A percentile compares a stretch with the other conserved stretches of the same genome.
phyloP scores from a whole-genome alignment of 2,888 invertebrate species.

The Adineta ricciae region DNA sequence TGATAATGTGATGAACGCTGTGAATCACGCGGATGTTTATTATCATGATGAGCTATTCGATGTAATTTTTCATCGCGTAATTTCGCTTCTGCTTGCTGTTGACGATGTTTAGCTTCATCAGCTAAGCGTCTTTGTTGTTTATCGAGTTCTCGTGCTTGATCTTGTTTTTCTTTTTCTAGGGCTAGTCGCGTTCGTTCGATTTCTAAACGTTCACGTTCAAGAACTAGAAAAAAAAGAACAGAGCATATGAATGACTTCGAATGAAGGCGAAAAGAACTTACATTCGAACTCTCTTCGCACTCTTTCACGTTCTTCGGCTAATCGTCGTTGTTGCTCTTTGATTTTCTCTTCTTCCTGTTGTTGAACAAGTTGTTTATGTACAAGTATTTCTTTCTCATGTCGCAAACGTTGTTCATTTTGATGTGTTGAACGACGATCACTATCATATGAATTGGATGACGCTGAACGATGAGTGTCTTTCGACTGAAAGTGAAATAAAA shows the following conservation, averaged over 20 bases:
- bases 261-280: not conserved
- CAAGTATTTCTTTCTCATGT: not conserved
- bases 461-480: not conserved
- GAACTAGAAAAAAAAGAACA: not conserved
- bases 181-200: not conserved
- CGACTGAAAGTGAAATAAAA: not conserved
- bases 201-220: conserved; percentile 3
- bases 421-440: not conserved
- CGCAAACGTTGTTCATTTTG: not conserved
- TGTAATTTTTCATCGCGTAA: not conserved
- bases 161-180: not conserved
- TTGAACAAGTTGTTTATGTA: not conserved
- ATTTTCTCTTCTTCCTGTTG: conserved; percentile 1
- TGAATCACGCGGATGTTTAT: not conserved
- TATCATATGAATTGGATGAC: not conserved
- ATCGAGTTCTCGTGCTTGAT: not conserved
- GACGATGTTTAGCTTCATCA: not conserved
- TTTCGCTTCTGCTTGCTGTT: not conserved
- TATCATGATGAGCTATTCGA: not conserved
- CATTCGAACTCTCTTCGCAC: not conserved
- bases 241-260: no score
- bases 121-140: not conserved
- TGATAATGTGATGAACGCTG: not conserved
- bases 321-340: not conserved
- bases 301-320: not conserved